Evolutionary conservation across 2,888 invertebrate genomes (phyloP), one percentile per base, ranked within the genome.

Genomic region (Imbricaverruca yamaguchii): DNA sequence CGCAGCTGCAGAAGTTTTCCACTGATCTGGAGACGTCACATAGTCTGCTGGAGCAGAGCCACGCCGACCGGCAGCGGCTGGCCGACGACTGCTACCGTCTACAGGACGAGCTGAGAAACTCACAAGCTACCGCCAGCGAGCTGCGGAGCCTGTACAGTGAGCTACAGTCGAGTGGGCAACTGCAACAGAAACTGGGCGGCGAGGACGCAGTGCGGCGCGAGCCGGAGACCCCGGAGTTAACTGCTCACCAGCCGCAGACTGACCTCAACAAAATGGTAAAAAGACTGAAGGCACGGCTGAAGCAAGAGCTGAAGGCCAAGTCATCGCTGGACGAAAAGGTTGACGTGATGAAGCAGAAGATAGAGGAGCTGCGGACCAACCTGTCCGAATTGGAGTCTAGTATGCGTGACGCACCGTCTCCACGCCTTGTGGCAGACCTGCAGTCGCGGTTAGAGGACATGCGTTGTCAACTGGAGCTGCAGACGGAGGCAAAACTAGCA

Each of bases 121-220:
- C 39, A 39, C 2, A 39, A 39, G 39, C 39, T 39, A 39, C 39
- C 39, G 39, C 39, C 39, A 39, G 39, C 39, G 39, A 39, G 1
- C 39, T 39, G 39, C 39, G 39, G 39, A 39, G 39, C 39, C 39
- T 39, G 1, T 39, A 39, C 39, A 39, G 39, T 39, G 74, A 74
- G 55, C 74, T 74, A 12, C 74, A 74, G 74, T 74, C 6, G 21
- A 21, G 74, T 21, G 57, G 87, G 57, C 89, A 90, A 85, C 87
- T 94, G 9, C 92, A 91, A 82, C 91, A 91, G 84, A 92, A 93
- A 86, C 88, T 94, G 81, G 93, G 39, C 39, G 39, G 39, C 39
- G 39, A 39, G 39, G 39, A 39, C 39, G 39, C 39, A 39, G 39
- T 39, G 39, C 39, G 39, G 2, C 4, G 39, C 39, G 39, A 39